Evolutionary conservation across 2,113 vertebrate species (phyloP), one percentile per base, ranked within the genome.

Genomic region (Zapornia atra): DNA sequence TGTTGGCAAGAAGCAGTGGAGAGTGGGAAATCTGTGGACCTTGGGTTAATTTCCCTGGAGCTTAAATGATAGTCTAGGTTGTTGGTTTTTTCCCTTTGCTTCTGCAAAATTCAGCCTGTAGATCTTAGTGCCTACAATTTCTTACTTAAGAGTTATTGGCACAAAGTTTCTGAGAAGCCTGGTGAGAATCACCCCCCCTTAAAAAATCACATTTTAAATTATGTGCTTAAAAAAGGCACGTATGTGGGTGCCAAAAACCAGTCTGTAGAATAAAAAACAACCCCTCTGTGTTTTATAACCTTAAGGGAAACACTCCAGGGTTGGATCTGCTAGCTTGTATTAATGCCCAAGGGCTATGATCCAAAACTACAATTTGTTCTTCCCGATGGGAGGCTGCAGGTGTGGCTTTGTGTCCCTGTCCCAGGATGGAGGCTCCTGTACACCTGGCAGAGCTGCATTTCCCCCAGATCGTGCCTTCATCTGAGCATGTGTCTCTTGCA

Each of bases 31-130:
- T 84, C 88, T 91, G 40, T 82, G 48, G 65, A 65, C 61, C 77
- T 94, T 93, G 61, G 53, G 51, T 93, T 95, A 79, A 86, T 87
- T 90, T 90, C 86, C 73, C 61, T 79, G 34, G 64, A 86, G 68
- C 38, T 90, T 68, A 68, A 96, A 68, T 61, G 10, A 51, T 83
- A 71, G 10, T 81, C 44, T 38, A 70, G 53, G 13, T 42, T 46
- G n/a, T 34, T 13, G 44, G 21, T 54, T 46, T 69, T 72, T 17
- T 3, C 9, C 7, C 8, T 86, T 88, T 88, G 6, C n/a, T 89
- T 61, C 59, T 82, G 18, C 11, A 42, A 68, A 88, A 82, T 69
- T 95, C 48, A 84, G 20, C 57, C 48, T 78, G 38, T 50, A 86
- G 60, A 59, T 86, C 60, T 71, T 19, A 6, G 5, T 86, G 42